Conservation (phyloP, 2,888 invertebrate genomes). For the Acleris sparsana region DNA sequence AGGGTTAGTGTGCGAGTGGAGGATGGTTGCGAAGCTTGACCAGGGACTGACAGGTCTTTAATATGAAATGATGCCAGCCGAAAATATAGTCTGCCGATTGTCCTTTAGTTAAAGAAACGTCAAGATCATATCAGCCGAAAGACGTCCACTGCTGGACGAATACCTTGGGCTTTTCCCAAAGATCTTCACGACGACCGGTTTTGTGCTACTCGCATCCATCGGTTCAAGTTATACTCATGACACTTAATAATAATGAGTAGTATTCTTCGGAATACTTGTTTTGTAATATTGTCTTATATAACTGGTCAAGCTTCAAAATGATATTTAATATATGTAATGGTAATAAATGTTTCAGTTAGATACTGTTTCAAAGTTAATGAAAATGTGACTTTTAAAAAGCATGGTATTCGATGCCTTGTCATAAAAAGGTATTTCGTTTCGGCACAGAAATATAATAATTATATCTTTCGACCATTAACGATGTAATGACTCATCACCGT, state of each 20-base stretch:
- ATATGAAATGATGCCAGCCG: not conserved
- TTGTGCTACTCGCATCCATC: too few species aligned
- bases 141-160: too few species aligned
- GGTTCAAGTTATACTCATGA: too few species aligned
- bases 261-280: not conserved
- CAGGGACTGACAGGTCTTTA: slow-evolving; percentile 16
- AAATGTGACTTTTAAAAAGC: slow-evolving; percentile 22
- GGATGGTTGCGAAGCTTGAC: slow-evolving; percentile 39
- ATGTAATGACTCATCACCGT: slow-evolving; percentile 26
- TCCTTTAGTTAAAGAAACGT: too few species aligned
- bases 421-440: slow-evolving; percentile 30
- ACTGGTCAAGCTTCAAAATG: slow-evolving; percentile 22
- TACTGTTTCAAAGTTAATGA: slow-evolving; percentile 15
- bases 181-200: too few species aligned
- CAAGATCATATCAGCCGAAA: too few species aligned
- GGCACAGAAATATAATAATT: slow-evolving; percentile 14
- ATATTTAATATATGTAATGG: not conserved
- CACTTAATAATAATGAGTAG: too few species aligned
- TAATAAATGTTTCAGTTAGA: slow-evolving; percentile 22
- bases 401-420: slow-evolving; percentile 28
- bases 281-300: not conserved
- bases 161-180: too few species aligned
- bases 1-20: slow-evolving; percentile 41
- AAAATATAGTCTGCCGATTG: too few species aligned
- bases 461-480: slow-evolving; percentile 22